Base-by-base conservation (phyloP, 2,113 vertebrate genomes). In the Gallinago undulata region DNA sequence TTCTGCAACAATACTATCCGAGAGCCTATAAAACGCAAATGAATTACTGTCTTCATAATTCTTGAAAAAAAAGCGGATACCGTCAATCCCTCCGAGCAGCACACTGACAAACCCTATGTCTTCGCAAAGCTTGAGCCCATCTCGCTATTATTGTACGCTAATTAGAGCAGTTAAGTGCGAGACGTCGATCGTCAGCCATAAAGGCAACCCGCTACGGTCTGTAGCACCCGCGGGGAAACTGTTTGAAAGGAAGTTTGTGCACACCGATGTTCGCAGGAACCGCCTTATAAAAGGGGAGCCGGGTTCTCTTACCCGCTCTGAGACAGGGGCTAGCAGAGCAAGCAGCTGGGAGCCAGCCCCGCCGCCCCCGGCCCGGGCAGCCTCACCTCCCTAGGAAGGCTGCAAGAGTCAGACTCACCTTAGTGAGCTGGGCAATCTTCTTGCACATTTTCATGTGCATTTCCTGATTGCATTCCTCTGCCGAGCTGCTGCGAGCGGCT, bases 361-460 rank as follows among this genome's bases (percentile, higher is more conserved):
- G 21, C 30, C 11, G 17, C 15, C 83, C 39, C 35, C 10, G 6
- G 41, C 48, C 56, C 14, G 62, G 51, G 41, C 22, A 74, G 41
- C 57, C 37, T 63, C 35, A 30, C 11, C 41, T 66, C 21, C 53
- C 59, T 7, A 6, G 4, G 28, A 82, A 59, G 24, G 77, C 55
- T 19, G 67, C 63, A 66, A 11, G 50, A 37, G 74, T 15, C 13
- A 37, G 66, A 43, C 98, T 96, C 98, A 99, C 99, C 99, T 99
- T 99, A 21, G 99, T 99, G 83, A 99, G 99, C 98, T 99, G 99
- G 22, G 99, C 99, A 56, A 99, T 99, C 98, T 99, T 99, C 98
- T 99, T 99, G 98, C 99, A 99, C 99, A 99, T 99, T 97, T 99
- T 99, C 95, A 98, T 47, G 97, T 99, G 99, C 98, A 99, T 98